Evolutionary conservation across 64 coral and sea anemone genomes (phyloP).

Genomic region (Acropora yongei): DNA sequence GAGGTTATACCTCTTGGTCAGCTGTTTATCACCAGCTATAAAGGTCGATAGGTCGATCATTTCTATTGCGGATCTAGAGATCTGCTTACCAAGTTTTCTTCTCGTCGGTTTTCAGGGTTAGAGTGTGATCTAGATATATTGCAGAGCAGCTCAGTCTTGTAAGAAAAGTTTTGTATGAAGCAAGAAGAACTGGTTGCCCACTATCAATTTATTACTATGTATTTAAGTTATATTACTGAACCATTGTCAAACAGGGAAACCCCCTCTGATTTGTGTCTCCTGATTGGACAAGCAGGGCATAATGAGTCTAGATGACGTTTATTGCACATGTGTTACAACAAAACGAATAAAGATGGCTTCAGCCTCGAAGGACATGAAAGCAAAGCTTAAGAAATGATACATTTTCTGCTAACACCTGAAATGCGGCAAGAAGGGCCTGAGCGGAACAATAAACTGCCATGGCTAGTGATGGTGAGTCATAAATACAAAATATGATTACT

Average conservation of each 20-base stretch:
- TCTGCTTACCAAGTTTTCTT: too few species aligned
- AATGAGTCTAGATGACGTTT: not conserved
- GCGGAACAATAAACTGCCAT: not conserved
- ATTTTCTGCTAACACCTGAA: not conserved
- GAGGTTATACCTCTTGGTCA: too few species aligned
- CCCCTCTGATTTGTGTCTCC: too few species aligned
- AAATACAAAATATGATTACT: not conserved
- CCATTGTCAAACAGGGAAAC: not conserved
- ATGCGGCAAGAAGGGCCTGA: not conserved
- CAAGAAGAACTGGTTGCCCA: not conserved
- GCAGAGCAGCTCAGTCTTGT: too few species aligned
- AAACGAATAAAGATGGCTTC: not conserved
- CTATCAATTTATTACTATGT: not conserved
- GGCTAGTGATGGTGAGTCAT: not conserved
- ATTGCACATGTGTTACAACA: not conserved
- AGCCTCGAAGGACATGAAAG: not conserved
- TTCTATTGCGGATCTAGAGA: too few species aligned
- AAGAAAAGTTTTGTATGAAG: too few species aligned
- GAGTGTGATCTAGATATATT: too few species aligned
- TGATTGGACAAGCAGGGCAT: not conserved
- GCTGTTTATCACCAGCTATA: too few species aligned
- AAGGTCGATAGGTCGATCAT: too few species aligned
- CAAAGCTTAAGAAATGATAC: not conserved
- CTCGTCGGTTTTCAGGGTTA: too few species aligned
- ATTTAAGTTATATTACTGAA: too few species aligned